Evolutionary conservation across 2,797 vertebrate species (phyloP).

Genomic region (Rhincodon typus): DNA sequence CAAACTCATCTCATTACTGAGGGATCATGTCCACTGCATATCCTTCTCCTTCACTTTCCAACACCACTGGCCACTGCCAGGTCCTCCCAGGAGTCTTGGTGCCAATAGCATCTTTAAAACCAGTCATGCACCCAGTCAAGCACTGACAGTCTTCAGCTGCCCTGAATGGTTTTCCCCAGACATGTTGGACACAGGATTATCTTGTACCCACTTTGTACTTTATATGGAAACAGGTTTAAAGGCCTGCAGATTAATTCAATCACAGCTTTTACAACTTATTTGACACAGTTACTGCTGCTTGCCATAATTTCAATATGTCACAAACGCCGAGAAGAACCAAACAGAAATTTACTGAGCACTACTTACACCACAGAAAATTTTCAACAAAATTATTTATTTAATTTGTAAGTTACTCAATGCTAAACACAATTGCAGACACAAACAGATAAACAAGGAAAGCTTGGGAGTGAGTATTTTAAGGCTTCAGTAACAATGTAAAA

Average conservation of each 20-base stretch:
- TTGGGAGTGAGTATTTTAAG: constrained; percentile 39
- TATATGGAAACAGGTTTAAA: background rate
- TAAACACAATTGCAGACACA: background rate
- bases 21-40: background rate
- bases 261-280: background rate
- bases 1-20: no score
- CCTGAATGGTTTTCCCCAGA: no score
- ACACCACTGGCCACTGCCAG: no score
- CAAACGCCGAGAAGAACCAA: background rate
- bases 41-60: background rate
- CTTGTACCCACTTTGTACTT: background rate
- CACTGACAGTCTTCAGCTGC: no score
- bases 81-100: no score
- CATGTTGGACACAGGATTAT: no score
- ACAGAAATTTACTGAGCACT: background rate
- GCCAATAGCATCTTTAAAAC: no score
- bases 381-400: background rate
- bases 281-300: background rate
- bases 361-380: background rate
- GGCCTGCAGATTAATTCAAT: background rate
- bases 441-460: background rate
- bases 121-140: no score
- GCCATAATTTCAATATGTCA: background rate
- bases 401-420: background rate
- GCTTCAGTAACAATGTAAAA: constrained; percentile 41